Evolutionary conservation across 1,140 invertebrate species (phyloP).

Genomic region (Leptoteleia sp.): DNA sequence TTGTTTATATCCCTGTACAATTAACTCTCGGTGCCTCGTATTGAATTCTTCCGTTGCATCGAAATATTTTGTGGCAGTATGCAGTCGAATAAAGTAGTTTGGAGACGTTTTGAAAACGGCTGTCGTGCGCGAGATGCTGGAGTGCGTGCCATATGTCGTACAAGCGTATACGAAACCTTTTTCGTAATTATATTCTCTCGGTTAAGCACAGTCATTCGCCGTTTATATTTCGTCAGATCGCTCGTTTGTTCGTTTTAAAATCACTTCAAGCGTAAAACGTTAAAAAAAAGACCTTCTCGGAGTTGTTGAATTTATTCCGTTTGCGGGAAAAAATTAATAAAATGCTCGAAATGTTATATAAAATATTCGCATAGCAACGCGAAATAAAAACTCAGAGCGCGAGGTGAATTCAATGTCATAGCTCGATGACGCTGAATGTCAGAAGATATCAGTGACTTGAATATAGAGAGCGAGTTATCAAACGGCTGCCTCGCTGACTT

Average conservation of each 20-base stretch:
- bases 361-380: too few species aligned
- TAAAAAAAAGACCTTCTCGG: too few species aligned
- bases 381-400: too few species aligned
- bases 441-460: background rate
- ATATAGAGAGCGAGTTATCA: background rate
- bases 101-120: conserved; percentile 13
- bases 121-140: conserved; percentile 10
- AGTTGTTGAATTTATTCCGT: background rate
- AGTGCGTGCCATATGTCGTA: conserved; percentile 28
- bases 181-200: conserved; percentile 15
- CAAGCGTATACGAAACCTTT: conserved; percentile 17
- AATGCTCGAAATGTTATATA: too few species aligned
- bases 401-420: too few species aligned
- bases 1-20: background rate
- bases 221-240: background rate
- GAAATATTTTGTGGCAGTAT: background rate
- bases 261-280: too few species aligned
- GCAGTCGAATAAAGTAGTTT: conserved; percentile 9
- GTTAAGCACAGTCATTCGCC: background rate
- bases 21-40: background rate
- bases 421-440: background rate
- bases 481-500: conserved; percentile 5
- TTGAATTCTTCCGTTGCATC: too few species aligned
- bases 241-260: too few species aligned
- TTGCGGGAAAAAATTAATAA: too few species aligned